Base-by-base conservation (phyloP, 1,140 invertebrate species). In the Drosophila gunungcola region DNA sequence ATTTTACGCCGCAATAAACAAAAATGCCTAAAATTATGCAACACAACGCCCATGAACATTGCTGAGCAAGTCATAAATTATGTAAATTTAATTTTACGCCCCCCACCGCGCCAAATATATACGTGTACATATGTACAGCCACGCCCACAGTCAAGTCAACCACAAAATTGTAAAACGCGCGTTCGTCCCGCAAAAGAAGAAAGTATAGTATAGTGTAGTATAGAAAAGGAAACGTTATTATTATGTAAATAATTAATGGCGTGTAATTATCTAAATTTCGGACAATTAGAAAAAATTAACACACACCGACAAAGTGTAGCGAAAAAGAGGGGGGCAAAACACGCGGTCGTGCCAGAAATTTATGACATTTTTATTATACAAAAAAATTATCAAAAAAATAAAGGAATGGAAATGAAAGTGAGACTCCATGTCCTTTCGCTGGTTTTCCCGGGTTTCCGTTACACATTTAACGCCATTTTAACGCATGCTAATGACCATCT, bases 11-110 rank as follows among this genome's bases (percentile, higher is more conserved):
- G 84, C 84, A 86, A 86, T 86, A 86, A 86, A 86, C 83, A 86
- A 89, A 86, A 86, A 86, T 86, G 83, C 83, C 83, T 86, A 89
- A 86, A 86, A 86, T 86, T 86, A 89, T 86, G 83, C 83, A 86
- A 86, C 84, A 78, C 64, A 88, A 81, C 75, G 75, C 83, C 80
- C 83, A 76, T 79, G 82, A 81, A 67, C 80, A 89, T 80, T 84
- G 85, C 84, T 80, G 84, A 88, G 84, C 88, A 88, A 88, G 84
- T 90, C 85, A 90, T 90, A 88, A 90, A 90, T 88, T 88, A 88
- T 88, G 84, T 88, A 90, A 90, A 90, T 88, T 88, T 90, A 90
- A 88, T 88, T 88, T 89, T 80, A 84, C 80, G 63, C 80, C 85
- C 72, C 78, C 51, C 49, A 39, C 55, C 42, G 36, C 45, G 36